Conservation (phyloP, 2,797 vertebrate species). For the Danio tinwini region DNA sequence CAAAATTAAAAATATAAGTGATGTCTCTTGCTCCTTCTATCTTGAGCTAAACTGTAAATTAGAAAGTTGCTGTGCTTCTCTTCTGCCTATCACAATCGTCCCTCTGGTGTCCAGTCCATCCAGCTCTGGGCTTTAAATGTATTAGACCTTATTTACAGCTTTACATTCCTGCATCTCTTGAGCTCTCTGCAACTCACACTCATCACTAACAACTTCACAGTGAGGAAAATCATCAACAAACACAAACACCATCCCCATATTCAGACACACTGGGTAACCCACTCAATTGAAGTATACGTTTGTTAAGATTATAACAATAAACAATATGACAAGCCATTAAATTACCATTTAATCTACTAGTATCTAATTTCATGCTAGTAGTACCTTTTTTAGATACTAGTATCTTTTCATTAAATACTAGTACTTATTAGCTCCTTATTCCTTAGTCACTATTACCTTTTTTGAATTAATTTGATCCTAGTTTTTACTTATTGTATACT, state of each 20-base stretch:
- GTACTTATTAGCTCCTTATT: no score
- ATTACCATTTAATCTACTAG: no score
- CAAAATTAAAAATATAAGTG: neutral
- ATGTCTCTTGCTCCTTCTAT: neutral
- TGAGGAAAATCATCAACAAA: neutral
- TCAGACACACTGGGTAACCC: neutral
- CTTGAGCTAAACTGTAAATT: slow-evolving; percentile 26
- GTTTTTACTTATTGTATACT: no score
- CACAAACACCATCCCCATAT: neutral
- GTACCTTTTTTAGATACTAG: no score
- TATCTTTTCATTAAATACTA: no score
- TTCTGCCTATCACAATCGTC: neutral
- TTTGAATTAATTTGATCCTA: no score
- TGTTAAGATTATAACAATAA: no score
- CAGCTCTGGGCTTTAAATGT: slow-evolving; percentile 1
- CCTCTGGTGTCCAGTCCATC: neutral
- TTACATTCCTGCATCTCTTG: neutral
- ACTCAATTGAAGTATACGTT: neutral
- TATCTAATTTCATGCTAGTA: no score
- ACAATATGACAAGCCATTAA: no score
- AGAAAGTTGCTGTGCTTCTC: slow-evolving; percentile 8
- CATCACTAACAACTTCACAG: neutral
- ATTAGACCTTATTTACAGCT: slow-evolving; percentile 33
- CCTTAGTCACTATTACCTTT: no score
- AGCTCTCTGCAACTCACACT: slow-evolving; percentile 8